Evolutionary conservation across 1,140 invertebrate species (phyloP).

Genomic region (Drosophila teissieri): DNA sequence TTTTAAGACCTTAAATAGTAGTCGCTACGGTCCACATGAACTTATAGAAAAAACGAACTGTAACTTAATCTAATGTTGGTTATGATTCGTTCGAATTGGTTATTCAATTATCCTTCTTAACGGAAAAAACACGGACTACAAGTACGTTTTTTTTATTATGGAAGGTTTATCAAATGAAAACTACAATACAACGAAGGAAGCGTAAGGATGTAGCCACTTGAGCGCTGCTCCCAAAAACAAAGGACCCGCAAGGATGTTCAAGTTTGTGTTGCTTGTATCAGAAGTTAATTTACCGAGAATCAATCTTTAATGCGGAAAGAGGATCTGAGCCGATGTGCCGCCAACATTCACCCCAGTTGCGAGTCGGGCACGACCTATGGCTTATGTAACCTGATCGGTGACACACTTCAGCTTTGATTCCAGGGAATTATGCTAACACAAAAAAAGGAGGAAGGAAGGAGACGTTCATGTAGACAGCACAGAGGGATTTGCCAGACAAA

Average conservation of each 20-base stretch:
- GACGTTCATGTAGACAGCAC: conserved; percentile 39
- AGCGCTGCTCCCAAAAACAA: conserved; percentile 43
- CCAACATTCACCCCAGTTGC: conserved; percentile 26
- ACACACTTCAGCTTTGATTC: conserved; percentile 82
- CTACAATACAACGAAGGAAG: conserved; percentile 14
- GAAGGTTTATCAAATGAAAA: neutral
- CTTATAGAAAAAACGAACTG: no score
- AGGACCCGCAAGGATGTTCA: conserved; percentile 45
- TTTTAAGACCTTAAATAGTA: no score
- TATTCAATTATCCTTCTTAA: no score
- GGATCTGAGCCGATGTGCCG: conserved; percentile 58
- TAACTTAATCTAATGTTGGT: no score
- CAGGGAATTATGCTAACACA: conserved; percentile 68
- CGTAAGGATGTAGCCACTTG: conserved; percentile 71
- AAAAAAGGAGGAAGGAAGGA: conserved; percentile 38
- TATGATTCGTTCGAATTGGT: no score
- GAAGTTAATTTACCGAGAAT: conserved; percentile 84
- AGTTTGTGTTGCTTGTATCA: conserved; percentile 55
- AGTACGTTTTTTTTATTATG: no score
- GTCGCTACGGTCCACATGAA: no score
- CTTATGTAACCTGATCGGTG: conserved; percentile 73
- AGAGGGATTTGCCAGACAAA: conserved; percentile 72
- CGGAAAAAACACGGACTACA: no score
- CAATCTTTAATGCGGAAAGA: conserved; percentile 74
- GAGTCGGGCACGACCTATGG: conserved; percentile 25